phyloP scores from a whole-genome alignment of 92 coral and sea anemone genomes.

The Micromussa lordhowensis region DNA sequence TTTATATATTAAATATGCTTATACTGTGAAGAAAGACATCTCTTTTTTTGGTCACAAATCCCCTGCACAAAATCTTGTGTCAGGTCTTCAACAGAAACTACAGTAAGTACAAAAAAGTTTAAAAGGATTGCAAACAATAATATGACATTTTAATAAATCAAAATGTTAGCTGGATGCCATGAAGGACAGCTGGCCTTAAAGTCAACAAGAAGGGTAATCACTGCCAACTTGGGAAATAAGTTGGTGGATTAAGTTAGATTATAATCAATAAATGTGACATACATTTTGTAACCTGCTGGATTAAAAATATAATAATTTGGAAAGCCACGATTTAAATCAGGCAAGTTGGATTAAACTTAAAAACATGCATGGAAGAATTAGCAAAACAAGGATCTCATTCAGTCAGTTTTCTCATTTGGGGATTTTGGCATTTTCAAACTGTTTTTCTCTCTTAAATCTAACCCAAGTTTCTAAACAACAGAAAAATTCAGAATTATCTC shows the following conservation, averaged over 20 bases:
- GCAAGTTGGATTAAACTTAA: background rate
- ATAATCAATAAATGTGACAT: background rate
- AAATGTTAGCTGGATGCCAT: background rate
- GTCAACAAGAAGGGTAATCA: background rate
- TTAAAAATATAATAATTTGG: background rate
- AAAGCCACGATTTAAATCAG: background rate
- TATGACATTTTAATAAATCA: background rate
- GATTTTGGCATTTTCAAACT: background rate
- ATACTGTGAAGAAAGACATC: background rate
- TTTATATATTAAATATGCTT: background rate
- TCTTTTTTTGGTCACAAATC: background rate
- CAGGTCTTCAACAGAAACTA: background rate
- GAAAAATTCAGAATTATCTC: background rate
- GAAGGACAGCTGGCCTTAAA: background rate
- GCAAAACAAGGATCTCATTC: background rate
- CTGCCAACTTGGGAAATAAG: background rate
- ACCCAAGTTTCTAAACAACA: background rate
- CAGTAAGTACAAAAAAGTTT: background rate
- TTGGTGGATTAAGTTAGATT: background rate
- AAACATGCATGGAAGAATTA: background rate
- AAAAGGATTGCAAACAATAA: background rate
- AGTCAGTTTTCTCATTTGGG: background rate
- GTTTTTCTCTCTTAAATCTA: background rate
- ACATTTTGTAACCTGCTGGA: background rate
- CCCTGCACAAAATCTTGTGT: background rate